Evolutionary conservation across 2,797 vertebrate species (phyloP).

Genomic region (Ambastaia sidthimunki): DNA sequence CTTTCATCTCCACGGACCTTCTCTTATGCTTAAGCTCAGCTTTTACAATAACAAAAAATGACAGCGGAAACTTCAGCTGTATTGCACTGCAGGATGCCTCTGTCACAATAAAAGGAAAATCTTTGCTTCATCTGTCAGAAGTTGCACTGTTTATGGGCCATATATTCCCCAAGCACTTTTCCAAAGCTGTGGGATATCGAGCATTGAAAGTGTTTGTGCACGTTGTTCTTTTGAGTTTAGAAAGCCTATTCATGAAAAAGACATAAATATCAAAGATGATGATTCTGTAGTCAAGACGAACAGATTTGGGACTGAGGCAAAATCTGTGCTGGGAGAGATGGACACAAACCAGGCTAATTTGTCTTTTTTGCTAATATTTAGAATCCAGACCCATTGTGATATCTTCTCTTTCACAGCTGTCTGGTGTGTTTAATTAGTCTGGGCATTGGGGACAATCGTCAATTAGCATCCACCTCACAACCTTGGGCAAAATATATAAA

Average conservation of each 20-base stretch:
- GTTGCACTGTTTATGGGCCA: constrained; percentile 22
- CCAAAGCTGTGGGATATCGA: constrained; percentile 27
- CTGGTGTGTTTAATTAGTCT: constrained; percentile 51
- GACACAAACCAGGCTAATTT: constrained; percentile 35
- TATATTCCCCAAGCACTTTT: constrained; percentile 30
- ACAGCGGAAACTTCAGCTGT: background rate
- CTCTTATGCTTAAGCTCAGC: background rate
- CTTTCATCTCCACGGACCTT: background rate
- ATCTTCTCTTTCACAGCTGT: constrained; percentile 30
- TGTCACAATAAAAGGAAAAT: constrained; percentile 37
- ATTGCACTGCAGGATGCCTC: constrained; percentile 23
- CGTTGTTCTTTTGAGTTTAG: constrained; percentile 13
- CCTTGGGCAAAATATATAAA: background rate
- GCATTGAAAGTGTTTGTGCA: constrained; percentile 34
- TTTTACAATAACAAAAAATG: background rate
- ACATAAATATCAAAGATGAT: constrained; percentile 14
- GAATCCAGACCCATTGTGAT: constrained; percentile 23
- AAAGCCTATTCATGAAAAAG: constrained; percentile 29
- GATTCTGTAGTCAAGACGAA: constrained; percentile 30
- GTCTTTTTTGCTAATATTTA: constrained; percentile 34
- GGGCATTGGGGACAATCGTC: background rate
- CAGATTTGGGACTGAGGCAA: background rate
- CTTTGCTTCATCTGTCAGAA: constrained; percentile 35
- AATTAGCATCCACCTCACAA: constrained; percentile 17
- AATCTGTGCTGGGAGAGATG: constrained; percentile 32